These are phyloP conservation scores for Lophotis ruficrista DNA, from an alignment of 2,113 vertebrate genomes.

Conservation along the genomic window DNA sequence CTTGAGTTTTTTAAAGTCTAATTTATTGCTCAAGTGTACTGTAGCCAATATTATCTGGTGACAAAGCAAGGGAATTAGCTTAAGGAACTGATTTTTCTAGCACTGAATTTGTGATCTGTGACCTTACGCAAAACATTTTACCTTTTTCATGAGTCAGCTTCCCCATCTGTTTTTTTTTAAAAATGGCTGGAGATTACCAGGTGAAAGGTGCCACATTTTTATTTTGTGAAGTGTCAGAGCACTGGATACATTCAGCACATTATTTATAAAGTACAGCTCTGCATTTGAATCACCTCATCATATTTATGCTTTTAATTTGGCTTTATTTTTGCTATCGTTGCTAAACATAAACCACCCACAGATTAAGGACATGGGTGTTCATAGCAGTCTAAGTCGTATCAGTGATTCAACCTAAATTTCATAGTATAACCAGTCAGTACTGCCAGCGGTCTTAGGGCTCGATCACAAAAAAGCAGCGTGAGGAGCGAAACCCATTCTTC, in stretches of 20 bases:
- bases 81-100: slow-evolving; percentile 24
- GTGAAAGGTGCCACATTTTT: slow-evolving; percentile 18
- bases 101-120: slow-evolving; percentile 30
- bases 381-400: background rate
- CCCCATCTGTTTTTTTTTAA: background rate
- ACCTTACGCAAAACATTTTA: background rate
- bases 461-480: background rate
- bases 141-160: slow-evolving; percentile 48
- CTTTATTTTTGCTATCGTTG: background rate
- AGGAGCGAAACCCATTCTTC: background rate
- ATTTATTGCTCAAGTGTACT: slow-evolving; percentile 35
- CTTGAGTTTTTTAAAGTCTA: slow-evolving; percentile 37
- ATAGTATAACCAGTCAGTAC: background rate
- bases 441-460: background rate
- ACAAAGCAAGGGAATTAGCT: slow-evolving; percentile 32
- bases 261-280: background rate
- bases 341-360: background rate
- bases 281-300: background rate
- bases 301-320: slow-evolving; percentile 9
- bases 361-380: background rate
- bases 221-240: background rate
- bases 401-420: background rate
- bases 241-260: background rate
- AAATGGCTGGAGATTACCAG: background rate
- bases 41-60: slow-evolving; percentile 10